These are phyloP conservation scores for Onthophagus taurus DNA, from an alignment of 1,140 invertebrate genomes.

Conservation along the genomic window DNA sequence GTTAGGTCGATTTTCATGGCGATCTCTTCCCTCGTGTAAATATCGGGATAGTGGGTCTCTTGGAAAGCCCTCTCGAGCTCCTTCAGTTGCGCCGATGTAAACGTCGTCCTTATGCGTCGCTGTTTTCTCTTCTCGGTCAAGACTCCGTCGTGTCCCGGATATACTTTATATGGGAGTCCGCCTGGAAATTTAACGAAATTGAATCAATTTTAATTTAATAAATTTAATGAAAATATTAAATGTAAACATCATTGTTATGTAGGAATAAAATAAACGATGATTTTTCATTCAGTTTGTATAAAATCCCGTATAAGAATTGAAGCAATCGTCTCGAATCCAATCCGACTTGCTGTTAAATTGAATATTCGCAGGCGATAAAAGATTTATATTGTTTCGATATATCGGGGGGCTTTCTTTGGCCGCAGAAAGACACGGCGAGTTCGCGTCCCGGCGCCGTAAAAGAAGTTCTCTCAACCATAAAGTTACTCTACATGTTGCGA, in stretches of 20 bases:
- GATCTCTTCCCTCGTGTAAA: constrained; percentile 97
- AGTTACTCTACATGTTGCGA: constrained; percentile 31
- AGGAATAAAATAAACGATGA: too few species aligned
- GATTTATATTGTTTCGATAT: constrained; percentile 28
- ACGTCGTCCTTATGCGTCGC: constrained; percentile 89
- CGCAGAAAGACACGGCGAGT: constrained; percentile 23
- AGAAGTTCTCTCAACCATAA: constrained; percentile 25
- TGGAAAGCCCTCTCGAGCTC: constrained; percentile 94
- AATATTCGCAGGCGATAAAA: constrained; percentile 21
- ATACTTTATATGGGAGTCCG: constrained; percentile 80
- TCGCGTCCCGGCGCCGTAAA: constrained; percentile 22
- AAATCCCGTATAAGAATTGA: background rate
- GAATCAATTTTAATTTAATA: too few species aligned
- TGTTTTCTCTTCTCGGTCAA: constrained; percentile 87
- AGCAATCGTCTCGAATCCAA: background rate
- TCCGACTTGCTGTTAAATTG: constrained; percentile 5
- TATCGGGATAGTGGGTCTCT: constrained; percentile 98
- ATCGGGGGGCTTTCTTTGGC: constrained; percentile 12
- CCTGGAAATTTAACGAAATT: too few species aligned
- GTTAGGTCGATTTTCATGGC: constrained; percentile 97
- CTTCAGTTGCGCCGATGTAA: constrained; percentile 92
- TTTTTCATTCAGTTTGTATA: too few species aligned
- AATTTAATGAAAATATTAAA: too few species aligned
- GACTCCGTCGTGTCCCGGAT: constrained; percentile 71
- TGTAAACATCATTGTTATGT: too few species aligned